These are phyloP conservation scores for Loriculus beryllinus DNA, from an alignment of 2,797 vertebrate species.

Conservation along the genomic window DNA sequence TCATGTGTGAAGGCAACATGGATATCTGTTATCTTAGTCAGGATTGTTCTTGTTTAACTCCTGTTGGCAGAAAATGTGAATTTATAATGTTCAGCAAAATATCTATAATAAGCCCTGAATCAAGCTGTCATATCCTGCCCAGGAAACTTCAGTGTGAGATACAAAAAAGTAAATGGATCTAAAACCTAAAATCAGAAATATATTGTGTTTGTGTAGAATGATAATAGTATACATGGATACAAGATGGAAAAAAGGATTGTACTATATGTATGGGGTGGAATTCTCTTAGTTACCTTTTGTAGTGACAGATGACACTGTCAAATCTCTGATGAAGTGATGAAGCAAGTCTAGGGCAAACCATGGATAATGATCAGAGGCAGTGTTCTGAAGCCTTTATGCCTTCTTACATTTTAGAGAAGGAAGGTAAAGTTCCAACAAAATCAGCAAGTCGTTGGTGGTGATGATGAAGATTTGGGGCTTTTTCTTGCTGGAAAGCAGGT, in stretches of 20 bases:
- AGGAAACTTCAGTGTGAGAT: not conserved
- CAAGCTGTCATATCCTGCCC: not conserved
- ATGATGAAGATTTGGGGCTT: not conserved
- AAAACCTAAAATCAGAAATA: not conserved
- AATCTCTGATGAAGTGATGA: not conserved
- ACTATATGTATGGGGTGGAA: not conserved
- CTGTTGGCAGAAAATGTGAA: not conserved
- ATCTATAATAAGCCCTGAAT: not conserved
- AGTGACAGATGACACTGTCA: not conserved
- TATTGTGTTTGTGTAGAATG: not conserved
- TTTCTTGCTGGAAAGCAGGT: not conserved
- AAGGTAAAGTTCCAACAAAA: not conserved
- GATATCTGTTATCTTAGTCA: not conserved
- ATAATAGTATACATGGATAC: not conserved
- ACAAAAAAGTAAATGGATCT: not conserved
- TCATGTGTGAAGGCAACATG: not conserved
- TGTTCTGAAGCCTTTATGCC: not conserved
- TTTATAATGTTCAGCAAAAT: not conserved
- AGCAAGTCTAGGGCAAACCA: not conserved
- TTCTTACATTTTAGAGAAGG: not conserved
- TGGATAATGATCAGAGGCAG: not conserved
- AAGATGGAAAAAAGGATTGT: not conserved
- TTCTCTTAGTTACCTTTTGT: not conserved
- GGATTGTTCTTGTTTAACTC: not conserved
- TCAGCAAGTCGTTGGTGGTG: not conserved